These are phyloP conservation scores for Notodonta dromedarius DNA, from an alignment of 2,888 invertebrate species.

Conservation along the genomic window DNA sequence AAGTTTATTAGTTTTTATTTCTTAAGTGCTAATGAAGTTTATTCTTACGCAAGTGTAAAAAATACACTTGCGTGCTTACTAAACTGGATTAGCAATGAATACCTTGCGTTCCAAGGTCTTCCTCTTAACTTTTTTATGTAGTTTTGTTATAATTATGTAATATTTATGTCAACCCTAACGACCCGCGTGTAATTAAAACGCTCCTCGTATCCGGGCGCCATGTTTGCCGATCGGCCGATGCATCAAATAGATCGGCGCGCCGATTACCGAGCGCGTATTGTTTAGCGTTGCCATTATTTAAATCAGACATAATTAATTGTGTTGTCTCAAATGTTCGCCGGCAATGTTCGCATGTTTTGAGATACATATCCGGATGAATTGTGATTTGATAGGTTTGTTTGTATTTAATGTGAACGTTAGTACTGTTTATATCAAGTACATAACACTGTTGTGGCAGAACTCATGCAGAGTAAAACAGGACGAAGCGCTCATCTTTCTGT, in stretches of 20 bases:
- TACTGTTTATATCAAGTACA: too few species aligned
- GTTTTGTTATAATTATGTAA: not conserved
- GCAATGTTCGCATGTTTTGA: constrained; percentile 3
- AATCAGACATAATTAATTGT: constrained; percentile 23
- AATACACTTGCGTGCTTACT: too few species aligned
- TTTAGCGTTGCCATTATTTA: constrained; percentile 17
- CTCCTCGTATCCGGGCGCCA: constrained; percentile 2
- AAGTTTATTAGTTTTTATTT: too few species aligned
- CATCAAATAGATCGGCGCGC: constrained; percentile 29
- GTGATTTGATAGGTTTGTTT: not conserved
- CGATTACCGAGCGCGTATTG: constrained; percentile 28
- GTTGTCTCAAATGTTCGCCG: constrained; percentile 11
- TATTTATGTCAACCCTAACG: not conserved
- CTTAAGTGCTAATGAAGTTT: too few species aligned
- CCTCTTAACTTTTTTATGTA: not conserved
- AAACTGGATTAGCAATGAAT: too few species aligned
- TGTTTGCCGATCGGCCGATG: constrained; percentile 25
- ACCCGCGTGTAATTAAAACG: constrained; percentile 25
- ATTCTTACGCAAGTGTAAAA: too few species aligned
- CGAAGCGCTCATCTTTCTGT: too few species aligned
- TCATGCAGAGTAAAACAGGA: too few species aligned
- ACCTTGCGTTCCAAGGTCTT: not conserved
- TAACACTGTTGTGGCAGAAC: too few species aligned
- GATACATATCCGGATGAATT: not conserved
- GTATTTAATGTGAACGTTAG: not conserved